These are phyloP conservation scores for Thermophis baileyi DNA, from an alignment of 2,113 vertebrate species.

Conservation along the genomic window DNA sequence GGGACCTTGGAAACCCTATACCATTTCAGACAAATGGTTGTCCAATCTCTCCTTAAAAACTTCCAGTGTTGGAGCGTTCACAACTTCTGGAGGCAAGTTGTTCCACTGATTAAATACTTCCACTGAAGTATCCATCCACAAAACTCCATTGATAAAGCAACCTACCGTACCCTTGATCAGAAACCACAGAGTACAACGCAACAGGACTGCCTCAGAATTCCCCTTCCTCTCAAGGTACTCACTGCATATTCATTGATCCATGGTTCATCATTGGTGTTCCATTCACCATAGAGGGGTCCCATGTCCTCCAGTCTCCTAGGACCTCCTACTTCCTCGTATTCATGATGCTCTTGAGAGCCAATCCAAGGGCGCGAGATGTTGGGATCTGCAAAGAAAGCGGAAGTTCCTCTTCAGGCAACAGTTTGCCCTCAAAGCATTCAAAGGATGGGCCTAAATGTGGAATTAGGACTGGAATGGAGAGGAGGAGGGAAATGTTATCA, in stretches of 20 bases:
- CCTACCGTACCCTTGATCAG: neutral
- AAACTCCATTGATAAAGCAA: neutral
- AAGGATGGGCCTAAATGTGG: neutral
- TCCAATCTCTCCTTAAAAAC: neutral
- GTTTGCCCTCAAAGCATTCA: neutral
- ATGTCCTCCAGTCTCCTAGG: conserved; percentile 47
- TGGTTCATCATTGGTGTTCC: neutral
- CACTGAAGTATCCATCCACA: neutral
- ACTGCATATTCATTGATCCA: neutral
- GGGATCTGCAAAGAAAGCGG: neutral
- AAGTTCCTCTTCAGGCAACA: neutral
- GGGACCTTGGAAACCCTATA: neutral
- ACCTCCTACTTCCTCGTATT: conserved; percentile 65
- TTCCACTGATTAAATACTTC: neutral
- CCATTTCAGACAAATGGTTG: neutral
- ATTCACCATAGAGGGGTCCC: conserved; percentile 10
- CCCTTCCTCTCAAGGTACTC: conserved; percentile 16
- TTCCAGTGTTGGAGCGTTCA: neutral
- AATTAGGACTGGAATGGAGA: neutral
- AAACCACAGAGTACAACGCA: neutral
- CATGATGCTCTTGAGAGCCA: conserved; percentile 36
- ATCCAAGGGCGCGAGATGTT: neutral
- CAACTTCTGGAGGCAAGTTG: neutral
- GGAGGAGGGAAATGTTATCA: neutral
- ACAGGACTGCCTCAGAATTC: neutral